phyloP scores from a whole-genome alignment of 2,113 vertebrate species.

The Synchiropus splendidus region DNA sequence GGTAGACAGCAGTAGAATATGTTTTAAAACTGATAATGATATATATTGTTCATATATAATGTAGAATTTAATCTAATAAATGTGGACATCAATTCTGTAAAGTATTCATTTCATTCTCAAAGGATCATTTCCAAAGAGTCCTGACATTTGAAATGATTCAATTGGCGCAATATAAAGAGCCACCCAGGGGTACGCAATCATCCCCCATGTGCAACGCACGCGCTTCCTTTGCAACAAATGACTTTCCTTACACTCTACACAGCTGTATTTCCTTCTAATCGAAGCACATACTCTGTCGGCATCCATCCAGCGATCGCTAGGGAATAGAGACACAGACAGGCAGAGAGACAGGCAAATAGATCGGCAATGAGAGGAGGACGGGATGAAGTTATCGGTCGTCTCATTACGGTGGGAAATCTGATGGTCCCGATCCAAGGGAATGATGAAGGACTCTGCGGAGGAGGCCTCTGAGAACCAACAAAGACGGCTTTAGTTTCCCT shows the following conservation, averaged over 20 bases:
- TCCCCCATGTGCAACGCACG: constrained; percentile 25
- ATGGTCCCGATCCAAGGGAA: constrained; percentile 65
- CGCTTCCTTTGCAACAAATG: constrained; percentile 22
- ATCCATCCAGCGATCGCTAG: constrained; percentile 19
- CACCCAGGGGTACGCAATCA: constrained; percentile 29
- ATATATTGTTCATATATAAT: no score
- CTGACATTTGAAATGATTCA: constrained; percentile 49
- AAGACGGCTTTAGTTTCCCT: constrained; percentile 71
- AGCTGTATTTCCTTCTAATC: constrained; percentile 32
- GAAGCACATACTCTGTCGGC: constrained; percentile 26
- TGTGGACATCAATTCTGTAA: no score
- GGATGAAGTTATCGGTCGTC: constrained; percentile 49
- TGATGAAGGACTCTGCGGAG: constrained; percentile 69
- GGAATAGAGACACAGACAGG: constrained; percentile 16
- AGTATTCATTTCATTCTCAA: constrained; percentile 16
- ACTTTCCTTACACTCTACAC: constrained; percentile 5
- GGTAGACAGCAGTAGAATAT: no score
- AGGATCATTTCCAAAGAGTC: constrained; percentile 35
- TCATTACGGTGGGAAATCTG: constrained; percentile 67
- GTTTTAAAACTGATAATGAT: no score
- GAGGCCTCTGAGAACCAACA: constrained; percentile 68
- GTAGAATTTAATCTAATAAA: no score
- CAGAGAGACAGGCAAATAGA: constrained; percentile 11
- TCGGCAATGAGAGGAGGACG: constrained; percentile 13
- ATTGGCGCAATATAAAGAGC: constrained; percentile 37